phyloP scores from a whole-genome alignment of 2,797 vertebrate genomes.

The Crocidura indochinensis region DNA sequence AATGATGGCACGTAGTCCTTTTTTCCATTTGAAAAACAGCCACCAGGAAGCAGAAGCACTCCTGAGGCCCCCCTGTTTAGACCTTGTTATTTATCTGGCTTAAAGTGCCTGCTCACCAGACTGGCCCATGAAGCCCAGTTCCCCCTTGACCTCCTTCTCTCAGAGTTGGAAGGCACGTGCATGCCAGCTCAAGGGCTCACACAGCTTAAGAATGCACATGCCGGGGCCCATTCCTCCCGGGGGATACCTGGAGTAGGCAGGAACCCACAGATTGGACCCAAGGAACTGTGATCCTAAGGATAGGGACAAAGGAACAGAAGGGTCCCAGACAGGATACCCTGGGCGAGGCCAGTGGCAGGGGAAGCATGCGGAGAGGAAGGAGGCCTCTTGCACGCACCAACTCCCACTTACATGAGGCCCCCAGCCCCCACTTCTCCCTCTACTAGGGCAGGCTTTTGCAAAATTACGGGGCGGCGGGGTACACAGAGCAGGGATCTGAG shows the following conservation, averaged over 20 bases:
- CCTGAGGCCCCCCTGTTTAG: neutral
- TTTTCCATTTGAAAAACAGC: neutral
- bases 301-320: neutral
- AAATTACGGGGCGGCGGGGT: neutral
- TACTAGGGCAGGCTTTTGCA: neutral
- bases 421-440: neutral
- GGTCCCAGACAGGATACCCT: neutral
- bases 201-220: conserved; percentile 31
- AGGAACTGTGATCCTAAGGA: conserved; percentile 5
- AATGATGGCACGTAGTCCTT: neutral
- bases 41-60: neutral
- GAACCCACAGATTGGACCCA: neutral
- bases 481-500: neutral
- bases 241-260: neutral
- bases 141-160: neutral
- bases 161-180: neutral
- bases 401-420: neutral
- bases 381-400: neutral
- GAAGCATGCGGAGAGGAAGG: no score
- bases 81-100: neutral
- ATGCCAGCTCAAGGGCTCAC: neutral
- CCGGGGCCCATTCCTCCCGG: conserved; percentile 10
- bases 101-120: neutral
- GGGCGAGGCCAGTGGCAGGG: neutral
- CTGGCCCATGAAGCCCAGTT: neutral